Conservation (phyloP, 2,797 vertebrate genomes). For the Babyrousa celebensis region DNA sequence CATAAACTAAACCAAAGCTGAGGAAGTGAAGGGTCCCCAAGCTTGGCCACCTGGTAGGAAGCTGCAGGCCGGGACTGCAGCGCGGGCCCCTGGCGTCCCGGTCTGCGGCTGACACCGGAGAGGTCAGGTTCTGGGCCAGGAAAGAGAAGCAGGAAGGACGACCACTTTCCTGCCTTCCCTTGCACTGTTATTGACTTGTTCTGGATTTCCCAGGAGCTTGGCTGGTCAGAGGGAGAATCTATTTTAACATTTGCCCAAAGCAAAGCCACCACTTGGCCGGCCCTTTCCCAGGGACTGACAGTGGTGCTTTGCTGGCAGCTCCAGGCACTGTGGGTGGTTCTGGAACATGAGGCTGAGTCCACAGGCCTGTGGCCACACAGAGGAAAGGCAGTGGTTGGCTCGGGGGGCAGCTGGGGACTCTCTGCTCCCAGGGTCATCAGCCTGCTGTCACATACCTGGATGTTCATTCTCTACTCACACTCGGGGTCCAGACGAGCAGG, state of each 20-base stretch:
- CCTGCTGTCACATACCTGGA: fast-evolving
- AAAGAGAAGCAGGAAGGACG: background rate
- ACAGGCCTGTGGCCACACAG: background rate
- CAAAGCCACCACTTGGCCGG: background rate
- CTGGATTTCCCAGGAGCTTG: background rate
- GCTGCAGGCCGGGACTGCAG: too few species aligned
- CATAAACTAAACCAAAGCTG: background rate
- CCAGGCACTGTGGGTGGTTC: background rate
- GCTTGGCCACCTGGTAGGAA: background rate
- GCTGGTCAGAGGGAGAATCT: background rate
- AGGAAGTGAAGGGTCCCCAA: fast-evolving
- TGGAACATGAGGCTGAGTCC: too few species aligned
- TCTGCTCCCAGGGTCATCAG: background rate
- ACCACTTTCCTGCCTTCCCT: background rate
- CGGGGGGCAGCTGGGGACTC: fast-evolving
- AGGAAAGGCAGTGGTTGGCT: background rate
- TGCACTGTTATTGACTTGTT: background rate
- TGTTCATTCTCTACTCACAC: background rate
- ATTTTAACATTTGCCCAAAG: background rate
- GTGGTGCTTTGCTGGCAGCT: background rate
- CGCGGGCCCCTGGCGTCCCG: too few species aligned
- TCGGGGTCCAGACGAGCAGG: background rate
- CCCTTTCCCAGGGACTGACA: too few species aligned
- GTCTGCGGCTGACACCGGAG: background rate
- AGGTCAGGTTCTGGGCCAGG: too few species aligned